A percentile compares a stretch with the other conserved stretches of the same genome.
These are phyloP conservation scores for Pachliopta kotzebuea DNA, from an alignment of 2,888 invertebrate species.

Conservation along the genomic window DNA sequence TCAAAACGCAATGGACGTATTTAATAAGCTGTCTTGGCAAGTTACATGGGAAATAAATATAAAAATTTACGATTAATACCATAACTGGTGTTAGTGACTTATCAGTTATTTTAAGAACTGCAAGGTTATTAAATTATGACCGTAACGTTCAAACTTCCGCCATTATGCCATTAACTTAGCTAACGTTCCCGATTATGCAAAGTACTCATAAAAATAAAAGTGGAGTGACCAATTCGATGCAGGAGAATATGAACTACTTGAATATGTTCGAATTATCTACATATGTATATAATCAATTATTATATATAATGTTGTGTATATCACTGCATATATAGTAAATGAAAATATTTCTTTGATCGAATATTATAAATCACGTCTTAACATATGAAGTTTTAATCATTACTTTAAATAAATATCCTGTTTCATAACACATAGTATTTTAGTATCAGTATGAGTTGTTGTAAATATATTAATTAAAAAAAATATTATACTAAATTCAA, in stretches of 20 bases:
- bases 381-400: no score
- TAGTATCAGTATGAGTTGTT: no score
- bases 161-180: slow-evolving; percentile 8
- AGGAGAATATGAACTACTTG: background rate
- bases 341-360: no score
- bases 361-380: no score
- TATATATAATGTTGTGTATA: no score
- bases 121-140: slow-evolving; percentile 18
- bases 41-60: background rate
- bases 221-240: background rate
- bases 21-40: background rate
- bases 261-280: background rate
- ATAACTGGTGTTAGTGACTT: slow-evolving; percentile 13
- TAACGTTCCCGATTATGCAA: background rate
- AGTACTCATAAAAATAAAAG: slow-evolving; percentile 2
- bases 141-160: slow-evolving; percentile 8
- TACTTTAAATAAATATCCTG: no score
- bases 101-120: slow-evolving; percentile 6
- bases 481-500: no score
- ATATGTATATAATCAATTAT: no score
- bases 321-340: no score
- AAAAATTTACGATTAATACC: slow-evolving; percentile 16
- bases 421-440: no score
- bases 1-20: background rate
- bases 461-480: no score